Conservation (phyloP, 2,113 vertebrate genomes). For the Cyanoramphus novaezelandiae region DNA sequence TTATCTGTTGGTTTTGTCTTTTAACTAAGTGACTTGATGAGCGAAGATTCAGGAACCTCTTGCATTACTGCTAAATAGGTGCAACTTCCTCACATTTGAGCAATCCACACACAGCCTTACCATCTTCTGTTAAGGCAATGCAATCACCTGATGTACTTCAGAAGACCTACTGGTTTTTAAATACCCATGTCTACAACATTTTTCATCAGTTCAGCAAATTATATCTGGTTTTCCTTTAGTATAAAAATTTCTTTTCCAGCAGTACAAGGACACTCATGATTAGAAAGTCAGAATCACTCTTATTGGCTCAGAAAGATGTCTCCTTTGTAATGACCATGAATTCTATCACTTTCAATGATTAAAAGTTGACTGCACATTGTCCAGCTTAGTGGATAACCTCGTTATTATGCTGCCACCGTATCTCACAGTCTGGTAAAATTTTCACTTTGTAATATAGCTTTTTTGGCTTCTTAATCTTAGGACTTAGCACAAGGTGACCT, state of each 20-base stretch:
- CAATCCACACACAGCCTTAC: not conserved
- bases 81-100: not conserved
- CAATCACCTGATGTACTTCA: not conserved
- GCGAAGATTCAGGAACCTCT: not conserved
- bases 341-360: not conserved
- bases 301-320: not conserved
- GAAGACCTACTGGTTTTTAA: not conserved
- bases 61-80: not conserved
- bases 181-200: not conserved
- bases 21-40: not conserved
- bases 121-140: not conserved
- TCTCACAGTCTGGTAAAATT: not conserved
- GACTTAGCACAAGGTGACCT: not conserved
- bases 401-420: not conserved
- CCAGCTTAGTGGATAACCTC: not conserved
- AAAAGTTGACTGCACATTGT: not conserved
- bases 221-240: not conserved
- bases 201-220: not conserved
- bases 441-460: not conserved
- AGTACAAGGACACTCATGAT: not conserved
- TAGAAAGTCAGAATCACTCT: not conserved
- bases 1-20: not conserved
- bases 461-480: not conserved
- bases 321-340: not conserved
- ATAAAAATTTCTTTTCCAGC: not conserved